These are phyloP conservation scores for Poecilia gillii DNA, from an alignment of 2,797 vertebrate genomes.

Conservation along the genomic window DNA sequence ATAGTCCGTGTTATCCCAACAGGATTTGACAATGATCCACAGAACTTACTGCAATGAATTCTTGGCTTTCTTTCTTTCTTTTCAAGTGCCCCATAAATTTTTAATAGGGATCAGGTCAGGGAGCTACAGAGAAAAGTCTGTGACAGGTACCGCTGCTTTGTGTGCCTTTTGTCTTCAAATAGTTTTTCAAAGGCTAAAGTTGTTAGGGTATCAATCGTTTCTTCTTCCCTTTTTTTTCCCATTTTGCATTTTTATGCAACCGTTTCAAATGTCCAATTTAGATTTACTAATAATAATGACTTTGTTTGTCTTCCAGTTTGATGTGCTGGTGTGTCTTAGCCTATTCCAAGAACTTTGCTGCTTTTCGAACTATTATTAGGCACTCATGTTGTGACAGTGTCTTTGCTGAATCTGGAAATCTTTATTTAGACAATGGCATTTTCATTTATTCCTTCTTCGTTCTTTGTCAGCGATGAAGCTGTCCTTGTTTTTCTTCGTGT, in stretches of 20 bases:
- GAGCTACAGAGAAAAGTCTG: neutral
- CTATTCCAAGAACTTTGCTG: neutral
- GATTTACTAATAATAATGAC: conserved; percentile 5
- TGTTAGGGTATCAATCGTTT: neutral
- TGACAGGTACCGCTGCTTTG: neutral
- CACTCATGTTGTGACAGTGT: neutral
- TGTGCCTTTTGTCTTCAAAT: conserved; percentile 2
- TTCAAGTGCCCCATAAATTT: conserved; percentile 2
- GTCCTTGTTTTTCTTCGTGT: neutral
- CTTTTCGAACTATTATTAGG: conserved; percentile 1
- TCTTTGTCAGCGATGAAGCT: neutral
- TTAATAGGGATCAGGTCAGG: neutral
- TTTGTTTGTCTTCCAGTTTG: neutral
- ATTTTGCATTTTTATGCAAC: neutral
- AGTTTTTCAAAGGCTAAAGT: neutral
- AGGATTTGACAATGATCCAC: neutral
- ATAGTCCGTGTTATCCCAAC: neutral
- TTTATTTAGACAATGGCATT: neutral
- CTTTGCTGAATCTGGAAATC: neutral
- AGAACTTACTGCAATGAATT: neutral
- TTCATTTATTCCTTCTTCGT: neutral
- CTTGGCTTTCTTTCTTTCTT: neutral
- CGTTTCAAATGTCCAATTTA: conserved; percentile 1
- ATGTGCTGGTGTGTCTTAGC: neutral
- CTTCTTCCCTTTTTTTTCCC: neutral